Evolutionary conservation across 1,140 invertebrate species (phyloP).

Genomic region (Palaemon carinicauda): DNA sequence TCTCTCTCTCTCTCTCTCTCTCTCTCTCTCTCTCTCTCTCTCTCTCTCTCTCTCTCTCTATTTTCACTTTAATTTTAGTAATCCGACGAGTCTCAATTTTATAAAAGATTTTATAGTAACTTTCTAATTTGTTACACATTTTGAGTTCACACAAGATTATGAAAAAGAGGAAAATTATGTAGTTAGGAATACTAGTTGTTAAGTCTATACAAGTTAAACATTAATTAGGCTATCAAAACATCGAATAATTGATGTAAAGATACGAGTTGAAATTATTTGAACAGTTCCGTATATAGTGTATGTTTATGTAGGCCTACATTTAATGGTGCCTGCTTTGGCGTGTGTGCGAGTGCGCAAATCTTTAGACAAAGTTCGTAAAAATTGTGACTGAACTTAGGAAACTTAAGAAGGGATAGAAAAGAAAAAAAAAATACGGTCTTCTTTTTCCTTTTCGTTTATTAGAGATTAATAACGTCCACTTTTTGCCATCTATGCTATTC

Average conservation of each 20-base stretch:
- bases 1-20: background rate
- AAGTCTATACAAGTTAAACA: background rate
- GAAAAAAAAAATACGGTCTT: too few species aligned
- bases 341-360: background rate
- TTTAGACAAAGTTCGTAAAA: background rate
- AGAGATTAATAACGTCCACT: background rate
- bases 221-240: background rate
- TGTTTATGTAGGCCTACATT: background rate
- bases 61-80: background rate
- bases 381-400: too few species aligned
- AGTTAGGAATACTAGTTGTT: background rate
- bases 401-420: too few species aligned
- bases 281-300: background rate
- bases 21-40: background rate
- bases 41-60: constrained; percentile 18
- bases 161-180: background rate
- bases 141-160: background rate
- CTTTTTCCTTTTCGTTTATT: too few species aligned
- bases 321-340: background rate
- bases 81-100: background rate
- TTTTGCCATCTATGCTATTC: background rate
- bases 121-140: background rate
- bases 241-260: background rate
- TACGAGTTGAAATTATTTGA: background rate
- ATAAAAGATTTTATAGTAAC: background rate